phyloP scores from a whole-genome alignment of 1,140 invertebrate genomes.

The Cydia amplana region DNA sequence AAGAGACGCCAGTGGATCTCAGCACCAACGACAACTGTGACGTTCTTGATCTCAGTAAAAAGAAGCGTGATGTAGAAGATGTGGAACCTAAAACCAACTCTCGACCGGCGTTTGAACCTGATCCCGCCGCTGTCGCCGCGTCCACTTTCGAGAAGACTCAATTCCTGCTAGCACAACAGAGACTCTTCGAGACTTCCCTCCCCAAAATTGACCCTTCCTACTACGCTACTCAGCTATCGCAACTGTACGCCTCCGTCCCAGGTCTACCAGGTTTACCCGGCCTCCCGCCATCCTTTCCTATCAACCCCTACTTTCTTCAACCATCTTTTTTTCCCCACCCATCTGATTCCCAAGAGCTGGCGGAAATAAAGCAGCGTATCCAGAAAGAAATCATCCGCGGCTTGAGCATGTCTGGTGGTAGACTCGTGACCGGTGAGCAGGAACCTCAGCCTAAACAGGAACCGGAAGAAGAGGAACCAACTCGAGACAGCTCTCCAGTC shows the following conservation, averaged over 20 bases:
- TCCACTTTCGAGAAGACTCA: slow-evolving; percentile 76
- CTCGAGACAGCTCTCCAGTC: slow-evolving; percentile 57
- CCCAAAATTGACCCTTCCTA: slow-evolving; percentile 80
- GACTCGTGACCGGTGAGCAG: slow-evolving; percentile 81
- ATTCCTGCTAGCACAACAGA: slow-evolving; percentile 80
- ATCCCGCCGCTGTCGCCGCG: slow-evolving; percentile 52
- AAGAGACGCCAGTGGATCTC: slow-evolving; percentile 86
- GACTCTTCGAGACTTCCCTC: slow-evolving; percentile 80
- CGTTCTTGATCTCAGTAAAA: slow-evolving; percentile 93
- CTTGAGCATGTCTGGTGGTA: slow-evolving; percentile 84
- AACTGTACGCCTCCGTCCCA: slow-evolving; percentile 79
- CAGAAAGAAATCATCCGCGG: slow-evolving; percentile 84
- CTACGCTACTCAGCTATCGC: slow-evolving; percentile 80
- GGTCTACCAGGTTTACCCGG: slow-evolving; percentile 71
- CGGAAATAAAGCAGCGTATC: slow-evolving; percentile 83
- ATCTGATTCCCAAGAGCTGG: slow-evolving; percentile 80
- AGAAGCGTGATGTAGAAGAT: slow-evolving; percentile 80
- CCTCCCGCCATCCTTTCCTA: slow-evolving; percentile 80
- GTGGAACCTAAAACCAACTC: slow-evolving; percentile 57
- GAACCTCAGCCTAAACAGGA: slow-evolving; percentile 64
- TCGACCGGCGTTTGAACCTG: slow-evolving; percentile 69
- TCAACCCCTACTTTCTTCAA: slow-evolving; percentile 81
- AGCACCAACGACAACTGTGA: slow-evolving; percentile 83
- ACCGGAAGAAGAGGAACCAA: slow-evolving; percentile 70
- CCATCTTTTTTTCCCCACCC: slow-evolving; percentile 81